Evolutionary conservation across 2,113 vertebrate species (phyloP), one percentile per base, ranked within the genome.

Genomic region (Forbesichthys papilliferus): DNA sequence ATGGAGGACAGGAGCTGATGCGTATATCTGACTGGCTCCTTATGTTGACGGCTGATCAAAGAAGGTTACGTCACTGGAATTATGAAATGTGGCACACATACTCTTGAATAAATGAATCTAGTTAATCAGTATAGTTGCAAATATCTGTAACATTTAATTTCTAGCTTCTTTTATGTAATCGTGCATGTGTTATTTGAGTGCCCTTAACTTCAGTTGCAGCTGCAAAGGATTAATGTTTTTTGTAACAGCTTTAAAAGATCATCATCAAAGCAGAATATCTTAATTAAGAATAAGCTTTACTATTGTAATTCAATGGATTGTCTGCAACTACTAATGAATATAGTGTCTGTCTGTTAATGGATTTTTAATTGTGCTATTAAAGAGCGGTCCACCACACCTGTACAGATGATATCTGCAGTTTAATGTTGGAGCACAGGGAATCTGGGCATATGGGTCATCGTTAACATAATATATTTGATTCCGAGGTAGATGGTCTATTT

Each of bases 321-420:
- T 80, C 72, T 66, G 82, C 71, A 88, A 84, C 80, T 79, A 80
- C 69, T 77, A 36, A 69, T 72, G 68, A 75, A 84, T 68, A 78
- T 78, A 85, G 69, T 71, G 77, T 16, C 16, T 16, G 16, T 16
- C 16, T 16, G 16, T 81, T 92, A 91, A 93, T 92, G 84, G 82
- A 81, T 91, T 93, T 91, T 91, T 93, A 93, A 93, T 91, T 87
- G 81, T 68, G 58, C 87, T 79, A 89, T 92, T 93, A 84, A 86
- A 89, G 76, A 82, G 82, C 69, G 74, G 76, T 68, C 61, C 75
- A 66, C 81, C 77, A 77, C 84, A 87, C 84, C 83, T 81, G 79
- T 70, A 77, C 73, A 77, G 69, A 86, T 86, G 77, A 83, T 83
- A 80, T 80, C 76, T 80, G 75, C 64, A 60, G 55, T 73, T 78